Evolutionary conservation across 2,888 invertebrate species (phyloP), one percentile per base, ranked within the genome.

Genomic region (Melitaea athalia): DNA sequence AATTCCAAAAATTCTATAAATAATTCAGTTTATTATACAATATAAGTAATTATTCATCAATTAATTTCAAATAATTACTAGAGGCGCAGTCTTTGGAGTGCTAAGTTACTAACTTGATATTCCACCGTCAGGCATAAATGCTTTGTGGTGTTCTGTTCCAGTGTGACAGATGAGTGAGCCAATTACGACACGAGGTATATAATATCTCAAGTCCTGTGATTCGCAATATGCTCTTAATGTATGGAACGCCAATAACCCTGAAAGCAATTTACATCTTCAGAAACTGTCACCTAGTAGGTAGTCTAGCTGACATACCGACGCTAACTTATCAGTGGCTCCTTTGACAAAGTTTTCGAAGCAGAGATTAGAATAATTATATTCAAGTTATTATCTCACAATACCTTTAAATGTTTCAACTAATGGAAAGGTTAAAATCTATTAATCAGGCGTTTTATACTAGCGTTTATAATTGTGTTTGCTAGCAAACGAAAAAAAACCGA

Each of bases 51-150:
- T 47, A 47, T 47, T 47, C 47, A 47, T 49, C 5, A n/a, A 14
- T 49, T 49, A 49, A 49, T 49, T 49, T n/a, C 14, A n/a, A n/a
- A 49, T n/a, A n/a, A 14, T 49, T 49, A 49, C 47, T 14, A n/a
- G 4, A 5, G 38, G 8, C 11, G 11, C 10, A 43, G 14, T 6
- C 47, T n/a, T 49, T 49, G 47, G 24, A 24, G 24, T 24, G 24
- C 24, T 24, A n/a, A 49, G 47, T 49, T n/a, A n/a, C 47, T 49
- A n/a, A 49, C 47, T n/a, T 49, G 47, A 52, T 52, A 11, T 52
- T 52, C 17, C 24, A 11, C 24, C 11, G 15, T 15, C 15, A 52
- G 24, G 24, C 52, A 24, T 8, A 17, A 52, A 52, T 52, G 24
- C 24, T 52, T 52, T 24, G 24, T 52, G 24, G 5, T 24, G 52